Conservation (phyloP, 2,797 vertebrate genomes). For the Fistularia tabacaria region DNA sequence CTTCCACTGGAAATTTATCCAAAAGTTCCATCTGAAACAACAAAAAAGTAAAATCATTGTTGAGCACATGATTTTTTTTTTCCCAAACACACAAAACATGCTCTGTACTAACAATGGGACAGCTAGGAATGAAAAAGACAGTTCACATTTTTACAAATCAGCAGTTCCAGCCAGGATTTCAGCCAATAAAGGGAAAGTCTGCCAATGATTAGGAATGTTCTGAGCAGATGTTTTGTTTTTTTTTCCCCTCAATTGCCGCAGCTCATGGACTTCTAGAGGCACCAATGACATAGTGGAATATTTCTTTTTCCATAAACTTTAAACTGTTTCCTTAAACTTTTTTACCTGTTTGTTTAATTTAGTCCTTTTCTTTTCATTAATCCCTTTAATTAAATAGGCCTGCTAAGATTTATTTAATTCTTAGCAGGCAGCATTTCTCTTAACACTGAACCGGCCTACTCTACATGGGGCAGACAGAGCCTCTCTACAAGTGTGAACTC, state of each 20-base stretch:
- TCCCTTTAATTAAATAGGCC: no score
- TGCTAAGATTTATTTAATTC: no score
- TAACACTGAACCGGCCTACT: no score
- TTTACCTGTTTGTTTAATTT: no score
- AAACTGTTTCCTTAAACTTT: no score
- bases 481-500: no score
- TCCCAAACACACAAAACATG: conserved; percentile 2
- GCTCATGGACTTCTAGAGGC: conserved; percentile 24
- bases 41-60: conserved; percentile 18
- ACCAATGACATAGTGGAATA: conserved; percentile 71
- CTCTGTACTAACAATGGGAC: conserved; percentile 12
- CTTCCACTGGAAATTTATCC: conserved; percentile 98
- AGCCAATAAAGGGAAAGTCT: conserved; percentile 52
- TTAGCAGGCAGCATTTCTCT: no score
- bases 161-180: conserved; percentile 56
- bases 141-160: conserved; percentile 56
- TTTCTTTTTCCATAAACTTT: conserved; percentile 34
- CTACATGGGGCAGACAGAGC: no score
- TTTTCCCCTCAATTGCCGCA: conserved; percentile 29
- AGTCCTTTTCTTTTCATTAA: no score
- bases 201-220: conserved; percentile 63
- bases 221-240: conserved; percentile 63
- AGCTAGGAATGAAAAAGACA: conserved; percentile 26
- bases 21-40: conserved; percentile 94
- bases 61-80: neutral